Conservation (phyloP, 2,797 vertebrate species). For the Peromyscus attwateri region DNA sequence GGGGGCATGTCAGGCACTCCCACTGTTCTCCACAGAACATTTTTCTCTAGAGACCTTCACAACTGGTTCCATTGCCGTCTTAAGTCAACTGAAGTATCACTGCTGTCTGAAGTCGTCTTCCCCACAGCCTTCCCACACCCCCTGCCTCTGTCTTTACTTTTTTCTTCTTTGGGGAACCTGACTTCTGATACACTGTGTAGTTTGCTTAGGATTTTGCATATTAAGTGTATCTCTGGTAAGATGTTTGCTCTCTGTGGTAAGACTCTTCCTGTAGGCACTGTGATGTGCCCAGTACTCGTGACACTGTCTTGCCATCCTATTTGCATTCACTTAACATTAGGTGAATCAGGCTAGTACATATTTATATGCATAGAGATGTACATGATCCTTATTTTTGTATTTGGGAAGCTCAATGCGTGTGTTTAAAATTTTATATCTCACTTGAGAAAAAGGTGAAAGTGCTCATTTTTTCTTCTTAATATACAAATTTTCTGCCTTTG, state of each 20-base stretch:
- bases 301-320: neutral
- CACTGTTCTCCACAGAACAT: neutral
- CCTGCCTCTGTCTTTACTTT: neutral
- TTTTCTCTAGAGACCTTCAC: neutral
- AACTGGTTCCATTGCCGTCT: neutral
- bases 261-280: neutral
- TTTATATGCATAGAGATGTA: neutral
- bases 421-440: constrained; percentile 26
- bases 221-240: neutral
- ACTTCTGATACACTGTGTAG: neutral
- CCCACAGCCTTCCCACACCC: too few relatives aligned
- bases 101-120: too few relatives aligned
- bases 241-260: neutral
- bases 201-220: neutral
- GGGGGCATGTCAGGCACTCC: too few relatives aligned
- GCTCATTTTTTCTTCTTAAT: constrained; percentile 11
- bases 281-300: neutral
- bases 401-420: neutral
- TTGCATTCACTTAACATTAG: neutral
- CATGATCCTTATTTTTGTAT: neutral
- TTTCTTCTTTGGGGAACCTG: neutral
- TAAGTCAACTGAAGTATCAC: neutral
- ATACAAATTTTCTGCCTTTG: neutral
- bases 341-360: neutral
- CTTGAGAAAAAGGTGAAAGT: neutral